A percentile compares a stretch with the other conserved stretches of the same genome.
These are phyloP conservation scores for Porites rus DNA, from an alignment of 92 coral and sea anemone species.

Conservation along the genomic window DNA sequence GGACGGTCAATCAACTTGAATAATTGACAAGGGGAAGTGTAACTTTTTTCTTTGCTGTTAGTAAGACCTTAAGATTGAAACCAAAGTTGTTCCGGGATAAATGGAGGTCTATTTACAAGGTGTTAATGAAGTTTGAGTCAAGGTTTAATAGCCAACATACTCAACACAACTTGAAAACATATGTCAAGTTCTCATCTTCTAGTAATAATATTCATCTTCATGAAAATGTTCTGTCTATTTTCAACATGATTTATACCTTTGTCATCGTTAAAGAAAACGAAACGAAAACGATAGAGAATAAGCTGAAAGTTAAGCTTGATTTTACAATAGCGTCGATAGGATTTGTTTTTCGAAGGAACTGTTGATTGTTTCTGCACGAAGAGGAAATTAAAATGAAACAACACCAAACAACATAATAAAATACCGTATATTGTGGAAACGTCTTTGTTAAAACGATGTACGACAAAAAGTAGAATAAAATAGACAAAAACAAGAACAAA, in stretches of 20 bases:
- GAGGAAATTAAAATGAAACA: background rate
- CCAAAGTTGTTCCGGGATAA: background rate
- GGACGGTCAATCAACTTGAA: background rate
- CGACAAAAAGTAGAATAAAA: slow-evolving; percentile 1
- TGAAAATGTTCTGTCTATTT: background rate
- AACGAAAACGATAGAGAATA: background rate
- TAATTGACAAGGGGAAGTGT: background rate
- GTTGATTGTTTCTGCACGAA: background rate
- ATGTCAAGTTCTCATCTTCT: slow-evolving; percentile 38
- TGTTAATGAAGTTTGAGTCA: slow-evolving; percentile 32
- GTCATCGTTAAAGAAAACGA: background rate
- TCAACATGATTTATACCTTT: background rate
- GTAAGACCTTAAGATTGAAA: slow-evolving; percentile 5
- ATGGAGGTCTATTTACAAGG: slow-evolving; percentile 6
- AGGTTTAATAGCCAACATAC: slow-evolving; percentile 18
- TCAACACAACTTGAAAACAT: slow-evolving; percentile 32
- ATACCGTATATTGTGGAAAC: background rate
- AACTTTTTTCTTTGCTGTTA: background rate
- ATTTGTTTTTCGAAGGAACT: background rate
- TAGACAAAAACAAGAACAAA: background rate
- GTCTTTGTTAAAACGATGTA: background rate
- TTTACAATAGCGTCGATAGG: background rate
- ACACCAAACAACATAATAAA: background rate
- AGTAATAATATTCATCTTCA: background rate
- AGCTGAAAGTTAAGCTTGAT: background rate